Conservation (phyloP, 2,888 invertebrate genomes). For the Zaprionus bogoriensis region DNA sequence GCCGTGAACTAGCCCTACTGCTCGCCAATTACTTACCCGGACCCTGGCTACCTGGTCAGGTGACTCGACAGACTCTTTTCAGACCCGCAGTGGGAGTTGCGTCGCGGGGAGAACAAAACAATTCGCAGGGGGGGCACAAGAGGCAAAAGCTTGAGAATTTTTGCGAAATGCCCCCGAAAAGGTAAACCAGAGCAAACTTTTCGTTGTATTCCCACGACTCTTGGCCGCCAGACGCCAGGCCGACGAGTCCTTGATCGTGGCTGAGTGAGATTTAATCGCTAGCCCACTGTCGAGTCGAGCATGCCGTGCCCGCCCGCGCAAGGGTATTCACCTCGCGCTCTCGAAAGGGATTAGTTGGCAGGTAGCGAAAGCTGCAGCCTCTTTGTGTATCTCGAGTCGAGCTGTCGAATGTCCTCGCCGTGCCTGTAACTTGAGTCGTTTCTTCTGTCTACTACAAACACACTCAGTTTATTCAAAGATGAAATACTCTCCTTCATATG, state of each 20-base stretch:
- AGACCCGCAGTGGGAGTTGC: conserved; percentile 44
- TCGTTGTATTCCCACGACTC: conserved; percentile 59
- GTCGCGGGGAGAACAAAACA: conserved; percentile 1
- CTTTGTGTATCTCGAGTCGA: conserved; percentile 27
- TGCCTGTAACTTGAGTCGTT: conserved; percentile 65
- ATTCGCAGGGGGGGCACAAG: conserved; percentile 52
- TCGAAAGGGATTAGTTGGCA: conserved; percentile 49
- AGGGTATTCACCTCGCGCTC: conserved; percentile 49
- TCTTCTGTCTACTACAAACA: conserved; percentile 33
- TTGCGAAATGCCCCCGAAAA: conserved; percentile 7
- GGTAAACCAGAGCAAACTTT: conserved; percentile 22
- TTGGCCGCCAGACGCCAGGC: conserved; percentile 56
- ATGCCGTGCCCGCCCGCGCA: conserved; percentile 46
- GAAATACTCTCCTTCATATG: conserved; percentile 25
- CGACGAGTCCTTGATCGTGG: conserved; percentile 50
- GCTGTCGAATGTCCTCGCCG: conserved; percentile 15
- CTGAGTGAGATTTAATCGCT: conserved; percentile 30
- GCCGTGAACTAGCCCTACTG: background rate
- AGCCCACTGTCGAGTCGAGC: conserved; percentile 56
- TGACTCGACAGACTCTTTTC: conserved; percentile 38
- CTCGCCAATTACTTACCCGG: conserved; percentile 30
- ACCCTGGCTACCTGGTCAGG: conserved; percentile 40
- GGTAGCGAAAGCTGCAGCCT: conserved; percentile 58
- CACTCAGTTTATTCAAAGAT: conserved; percentile 15
- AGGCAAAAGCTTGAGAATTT: conserved; percentile 44